A percentile compares a stretch with the other conserved stretches of the same genome.
Evolutionary conservation across 2,113 vertebrate genomes (phyloP).

Genomic region (Enhydra lutris): DNA sequence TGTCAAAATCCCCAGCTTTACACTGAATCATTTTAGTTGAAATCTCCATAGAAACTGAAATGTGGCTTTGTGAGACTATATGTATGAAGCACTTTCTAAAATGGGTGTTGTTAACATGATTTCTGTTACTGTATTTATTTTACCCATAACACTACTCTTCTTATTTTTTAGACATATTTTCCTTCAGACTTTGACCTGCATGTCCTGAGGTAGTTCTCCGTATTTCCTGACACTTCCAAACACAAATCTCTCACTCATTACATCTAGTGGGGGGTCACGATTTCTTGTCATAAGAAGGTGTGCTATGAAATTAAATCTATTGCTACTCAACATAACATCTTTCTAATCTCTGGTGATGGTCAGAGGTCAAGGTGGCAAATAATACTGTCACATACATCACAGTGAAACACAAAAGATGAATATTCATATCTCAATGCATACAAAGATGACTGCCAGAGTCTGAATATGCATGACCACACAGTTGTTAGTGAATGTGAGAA

Average conservation of each 20-base stretch:
- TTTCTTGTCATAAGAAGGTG: neutral
- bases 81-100: neutral
- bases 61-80: neutral
- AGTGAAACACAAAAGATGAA: neutral
- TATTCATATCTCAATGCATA: neutral
- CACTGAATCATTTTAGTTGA: neutral
- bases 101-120: neutral
- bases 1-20: conserved; percentile 10
- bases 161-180: neutral
- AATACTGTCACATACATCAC: neutral
- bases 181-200: neutral
- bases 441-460: neutral
- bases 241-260: neutral
- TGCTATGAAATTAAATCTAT: neutral
- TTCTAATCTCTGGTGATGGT: neutral
- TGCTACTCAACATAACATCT: neutral
- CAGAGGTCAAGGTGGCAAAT: neutral
- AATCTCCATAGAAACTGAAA: neutral
- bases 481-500: neutral
- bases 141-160: neutral
- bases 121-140: neutral
- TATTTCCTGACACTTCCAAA: conserved; percentile 16
- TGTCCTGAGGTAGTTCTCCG: neutral
- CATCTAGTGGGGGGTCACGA: neutral
- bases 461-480: neutral